These are phyloP conservation scores for Drosophila acutilabella DNA, from an alignment of 2,888 invertebrate genomes.

Conservation along the genomic window DNA sequence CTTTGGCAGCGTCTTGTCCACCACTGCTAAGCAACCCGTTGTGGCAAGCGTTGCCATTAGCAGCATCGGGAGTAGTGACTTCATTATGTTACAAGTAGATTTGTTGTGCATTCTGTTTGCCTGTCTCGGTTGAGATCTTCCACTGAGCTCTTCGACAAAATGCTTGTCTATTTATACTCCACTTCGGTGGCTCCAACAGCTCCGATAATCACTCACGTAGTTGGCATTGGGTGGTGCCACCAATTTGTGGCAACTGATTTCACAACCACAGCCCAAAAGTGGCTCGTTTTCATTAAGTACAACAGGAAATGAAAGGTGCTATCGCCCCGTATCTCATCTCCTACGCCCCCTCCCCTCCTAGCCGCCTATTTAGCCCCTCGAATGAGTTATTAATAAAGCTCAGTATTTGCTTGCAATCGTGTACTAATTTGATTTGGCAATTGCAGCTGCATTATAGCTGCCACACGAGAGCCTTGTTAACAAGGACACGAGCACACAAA, in stretches of 20 bases:
- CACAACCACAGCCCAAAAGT: conserved; percentile 17
- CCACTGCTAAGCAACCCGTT: conserved; percentile 28
- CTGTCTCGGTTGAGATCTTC: background rate
- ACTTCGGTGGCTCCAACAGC: conserved; percentile 11
- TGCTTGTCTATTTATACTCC: conserved; percentile 66
- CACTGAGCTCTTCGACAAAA: conserved; percentile 34
- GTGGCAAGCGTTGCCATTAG: conserved; percentile 8
- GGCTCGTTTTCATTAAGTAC: conserved; percentile 39
- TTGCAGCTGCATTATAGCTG: background rate
- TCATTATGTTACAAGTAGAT: conserved; percentile 12
- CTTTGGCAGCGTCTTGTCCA: conserved; percentile 66
- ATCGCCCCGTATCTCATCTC: background rate
- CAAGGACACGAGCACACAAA: background rate
- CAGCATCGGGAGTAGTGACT: conserved; percentile 36
- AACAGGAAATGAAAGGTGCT: conserved; percentile 72
- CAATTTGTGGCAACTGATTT: conserved; percentile 38
- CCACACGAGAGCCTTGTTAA: background rate
- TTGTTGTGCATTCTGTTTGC: conserved; percentile 28
- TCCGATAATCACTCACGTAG: conserved; percentile 66
- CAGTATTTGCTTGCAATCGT: conserved; percentile 14
- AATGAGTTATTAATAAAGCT: conserved; percentile 1
- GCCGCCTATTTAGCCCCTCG: too few relatives aligned
- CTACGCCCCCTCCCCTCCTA: too few relatives aligned
- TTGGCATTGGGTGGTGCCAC: conserved; percentile 9
- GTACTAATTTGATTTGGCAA: conserved; percentile 17